These are phyloP conservation scores for Chaetops frenatus DNA, from an alignment of 2,113 vertebrate species.

Conservation along the genomic window DNA sequence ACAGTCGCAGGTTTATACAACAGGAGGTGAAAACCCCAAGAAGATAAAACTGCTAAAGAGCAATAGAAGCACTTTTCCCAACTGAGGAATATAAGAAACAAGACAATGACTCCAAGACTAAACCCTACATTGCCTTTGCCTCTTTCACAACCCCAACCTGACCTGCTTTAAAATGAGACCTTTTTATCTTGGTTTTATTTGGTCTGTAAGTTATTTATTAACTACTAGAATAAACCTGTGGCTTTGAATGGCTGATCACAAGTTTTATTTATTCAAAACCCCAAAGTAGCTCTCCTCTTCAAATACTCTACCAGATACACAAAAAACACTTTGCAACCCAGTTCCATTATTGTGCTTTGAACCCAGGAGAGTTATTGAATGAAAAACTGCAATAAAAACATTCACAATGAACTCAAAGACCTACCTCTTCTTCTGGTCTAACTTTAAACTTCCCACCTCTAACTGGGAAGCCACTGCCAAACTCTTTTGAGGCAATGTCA, in stretches of 20 bases:
- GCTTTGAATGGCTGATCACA: background rate
- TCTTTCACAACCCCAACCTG: background rate
- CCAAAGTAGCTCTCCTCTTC: background rate
- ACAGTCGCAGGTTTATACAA: background rate
- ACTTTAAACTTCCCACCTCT: conserved; percentile 87
- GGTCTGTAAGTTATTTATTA: background rate
- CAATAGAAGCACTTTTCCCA: background rate
- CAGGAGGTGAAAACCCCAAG: background rate
- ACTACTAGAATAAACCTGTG: background rate
- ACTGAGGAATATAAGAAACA: background rate
- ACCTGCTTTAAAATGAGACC: background rate
- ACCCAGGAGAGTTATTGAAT: background rate
- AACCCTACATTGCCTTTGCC: background rate
- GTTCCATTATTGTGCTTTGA: background rate
- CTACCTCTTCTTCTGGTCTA: conserved; percentile 88
- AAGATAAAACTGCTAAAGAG: background rate
- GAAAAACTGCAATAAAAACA: background rate
- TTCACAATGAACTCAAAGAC: background rate
- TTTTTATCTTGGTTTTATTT: background rate
- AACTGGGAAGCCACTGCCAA: conserved; percentile 96
- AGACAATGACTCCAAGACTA: background rate
- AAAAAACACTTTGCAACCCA: background rate
- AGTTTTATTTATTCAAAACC: background rate
- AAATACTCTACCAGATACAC: background rate
- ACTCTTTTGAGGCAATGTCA: conserved; percentile 96